Conservation (phyloP, 2,113 vertebrate genomes). For the Labeo catla region DNA sequence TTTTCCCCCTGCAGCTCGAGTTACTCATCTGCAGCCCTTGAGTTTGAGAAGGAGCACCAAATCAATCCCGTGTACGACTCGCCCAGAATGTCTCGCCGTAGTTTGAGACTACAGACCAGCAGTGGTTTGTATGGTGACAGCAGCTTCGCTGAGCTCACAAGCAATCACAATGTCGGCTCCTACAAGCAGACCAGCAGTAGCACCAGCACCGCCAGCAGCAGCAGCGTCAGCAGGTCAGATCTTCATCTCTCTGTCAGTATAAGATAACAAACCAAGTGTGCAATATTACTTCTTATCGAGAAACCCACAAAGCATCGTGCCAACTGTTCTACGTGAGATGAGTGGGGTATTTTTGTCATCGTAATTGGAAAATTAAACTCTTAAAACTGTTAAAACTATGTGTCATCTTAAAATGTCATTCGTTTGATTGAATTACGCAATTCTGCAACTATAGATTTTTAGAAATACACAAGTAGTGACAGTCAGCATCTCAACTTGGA, state of each 20-base stretch:
- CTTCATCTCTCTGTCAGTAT: not conserved
- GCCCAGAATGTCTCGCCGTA: slow-evolving; percentile 93
- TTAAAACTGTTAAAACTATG: not conserved
- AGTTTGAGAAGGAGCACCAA: slow-evolving; percentile 90
- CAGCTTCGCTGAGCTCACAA: slow-evolving; percentile 61
- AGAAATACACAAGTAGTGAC: not conserved
- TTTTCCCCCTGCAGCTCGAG: slow-evolving; percentile 81
- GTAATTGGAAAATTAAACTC: not conserved
- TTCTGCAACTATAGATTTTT: too few relatives aligned
- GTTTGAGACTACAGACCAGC: slow-evolving; percentile 81
- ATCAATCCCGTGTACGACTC: slow-evolving; percentile 93
- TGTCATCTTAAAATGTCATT: not conserved
- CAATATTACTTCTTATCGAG: not conserved
- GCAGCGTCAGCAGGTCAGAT: slow-evolving; percentile 65
- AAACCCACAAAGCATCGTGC: not conserved
- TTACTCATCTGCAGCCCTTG: slow-evolving; percentile 89
- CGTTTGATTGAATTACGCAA: too few relatives aligned
- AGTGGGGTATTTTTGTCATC: not conserved
- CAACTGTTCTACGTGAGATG: not conserved
- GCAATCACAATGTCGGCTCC: slow-evolving; percentile 58
- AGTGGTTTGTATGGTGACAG: slow-evolving; percentile 68
- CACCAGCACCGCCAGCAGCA: slow-evolving; percentile 57
- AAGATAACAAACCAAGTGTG: not conserved
- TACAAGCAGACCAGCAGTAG: slow-evolving; percentile 55
- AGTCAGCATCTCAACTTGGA: not conserved